Base-by-base conservation (phyloP, 2,888 invertebrate genomes). In the Cantharis lateralis region DNA sequence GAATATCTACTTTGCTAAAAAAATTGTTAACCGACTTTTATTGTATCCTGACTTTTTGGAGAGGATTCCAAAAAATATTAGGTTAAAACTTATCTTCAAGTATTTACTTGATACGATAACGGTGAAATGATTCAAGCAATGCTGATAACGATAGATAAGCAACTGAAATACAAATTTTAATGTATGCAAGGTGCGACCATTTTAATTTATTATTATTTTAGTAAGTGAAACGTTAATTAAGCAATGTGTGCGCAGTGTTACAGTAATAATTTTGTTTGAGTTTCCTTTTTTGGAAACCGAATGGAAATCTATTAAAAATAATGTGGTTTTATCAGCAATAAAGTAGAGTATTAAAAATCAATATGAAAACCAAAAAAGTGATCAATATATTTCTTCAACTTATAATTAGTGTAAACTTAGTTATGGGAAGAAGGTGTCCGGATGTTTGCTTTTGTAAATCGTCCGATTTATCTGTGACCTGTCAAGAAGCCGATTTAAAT, bases 141-240 rank as follows among this genome's bases (percentile, higher is more conserved):
- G 24, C 64, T n/a, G 64, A 66, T 66, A 66, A 66, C 64, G 10
- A 16, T n/a, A n/a, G 64, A 66, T 66, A 66, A 66, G 64, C 64
- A 66, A 66, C 64, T 66, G 4, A 24, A 20, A 66, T 66, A 66
- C 20, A 20, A 66, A 66, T n/a, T 66, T 9, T 20, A 66, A 18
- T 66, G 13, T n/a, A 20, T 11, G 20, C 16, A 66, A 66, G 64
- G 64, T 66, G 64, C 24, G 24, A 66, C 64, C 64, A 20, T 66
- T 66, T 66, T 24, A 66, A 66, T 66, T 20, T 66, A 18, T 20
- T 20, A 11, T 66, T 18, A 66, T 66, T 66, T 9, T 13, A 20
- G n/a, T 10, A 66, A 20, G 64, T 66, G 9, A 66, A 15, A 7
- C 5, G 48, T 48, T 48, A 48, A 48, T 48, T 48, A 48, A n/a